A percentile compares a stretch with the other conserved stretches of the same genome.
phyloP scores from a whole-genome alignment of 2,888 invertebrate species.

The Drosophila longiperda region DNA sequence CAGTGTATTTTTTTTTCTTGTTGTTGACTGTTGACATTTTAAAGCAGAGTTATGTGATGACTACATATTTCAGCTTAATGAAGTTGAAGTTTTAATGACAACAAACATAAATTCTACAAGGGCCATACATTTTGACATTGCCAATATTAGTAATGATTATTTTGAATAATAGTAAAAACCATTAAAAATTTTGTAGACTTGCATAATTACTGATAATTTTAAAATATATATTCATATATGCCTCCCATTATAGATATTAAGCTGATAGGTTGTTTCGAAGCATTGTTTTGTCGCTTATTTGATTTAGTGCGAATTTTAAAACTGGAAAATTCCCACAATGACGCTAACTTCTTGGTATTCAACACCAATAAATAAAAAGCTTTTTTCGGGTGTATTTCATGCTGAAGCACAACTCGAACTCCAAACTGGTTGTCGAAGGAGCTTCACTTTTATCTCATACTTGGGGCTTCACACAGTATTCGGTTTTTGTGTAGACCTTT shows the following conservation, averaged over 20 bases:
- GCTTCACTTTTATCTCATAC: slow-evolving; percentile 59
- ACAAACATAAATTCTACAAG: slow-evolving; percentile 4
- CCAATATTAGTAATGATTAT: neutral
- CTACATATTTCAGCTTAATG: slow-evolving; percentile 29
- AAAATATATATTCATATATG: neutral
- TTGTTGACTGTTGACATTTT: slow-evolving; percentile 26
- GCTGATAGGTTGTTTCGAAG: neutral
- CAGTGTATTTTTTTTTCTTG: slow-evolving; percentile 42
- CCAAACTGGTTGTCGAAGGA: slow-evolving; percentile 60
- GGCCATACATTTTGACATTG: slow-evolving; percentile 4
- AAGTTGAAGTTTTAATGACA: slow-evolving; percentile 21
- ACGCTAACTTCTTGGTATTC: slow-evolving; percentile 58
- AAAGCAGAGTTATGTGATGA: slow-evolving; percentile 34
- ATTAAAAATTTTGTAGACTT: neutral
- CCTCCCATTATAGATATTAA: slow-evolving; percentile 4
- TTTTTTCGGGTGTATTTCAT: slow-evolving; percentile 32
- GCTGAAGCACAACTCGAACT: slow-evolving; percentile 33
- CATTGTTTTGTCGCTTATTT: neutral
- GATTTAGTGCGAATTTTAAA: slow-evolving; percentile 23
- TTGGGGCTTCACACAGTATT: slow-evolving; percentile 40
- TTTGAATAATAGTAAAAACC: neutral
- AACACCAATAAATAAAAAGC: slow-evolving; percentile 38
- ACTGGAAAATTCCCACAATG: slow-evolving; percentile 56
- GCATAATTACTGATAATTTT: neutral
- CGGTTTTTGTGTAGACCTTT: slow-evolving; percentile 25